phyloP scores from a whole-genome alignment of 2,888 invertebrate species.

The Cephus rjabovi region DNA sequence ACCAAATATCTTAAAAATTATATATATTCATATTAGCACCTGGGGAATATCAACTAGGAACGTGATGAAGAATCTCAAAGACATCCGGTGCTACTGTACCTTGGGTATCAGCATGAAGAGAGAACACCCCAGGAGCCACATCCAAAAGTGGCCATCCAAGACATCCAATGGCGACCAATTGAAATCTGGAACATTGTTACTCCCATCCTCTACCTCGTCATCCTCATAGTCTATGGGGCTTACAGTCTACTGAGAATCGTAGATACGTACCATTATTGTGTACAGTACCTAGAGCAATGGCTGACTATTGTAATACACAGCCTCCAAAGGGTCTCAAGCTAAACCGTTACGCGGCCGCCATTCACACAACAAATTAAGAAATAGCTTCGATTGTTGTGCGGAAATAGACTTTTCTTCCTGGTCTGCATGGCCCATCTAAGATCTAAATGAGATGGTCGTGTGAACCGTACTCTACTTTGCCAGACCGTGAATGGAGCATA shows the following conservation, averaged over 20 bases:
- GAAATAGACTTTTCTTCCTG: conserved; percentile 7
- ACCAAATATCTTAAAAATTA: neutral
- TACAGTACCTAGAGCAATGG: neutral
- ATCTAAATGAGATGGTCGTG: neutral
- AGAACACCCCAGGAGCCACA: neutral
- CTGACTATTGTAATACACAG: neutral
- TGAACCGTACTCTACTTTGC: neutral
- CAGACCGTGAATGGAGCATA: neutral
- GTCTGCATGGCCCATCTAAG: neutral
- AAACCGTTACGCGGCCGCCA: conserved; percentile 13
- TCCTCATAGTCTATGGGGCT: neutral
- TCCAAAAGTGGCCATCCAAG: neutral
- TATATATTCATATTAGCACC: neutral
- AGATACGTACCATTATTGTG: neutral
- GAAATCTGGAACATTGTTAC: neutral
- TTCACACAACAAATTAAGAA: conserved; percentile 10
- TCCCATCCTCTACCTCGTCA: neutral
- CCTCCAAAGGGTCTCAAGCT: neutral
- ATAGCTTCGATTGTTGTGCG: conserved; percentile 42
- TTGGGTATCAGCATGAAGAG: neutral
- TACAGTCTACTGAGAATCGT: neutral
- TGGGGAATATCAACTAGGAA: neutral
- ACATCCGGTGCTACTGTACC: neutral
- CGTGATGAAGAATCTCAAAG: neutral
- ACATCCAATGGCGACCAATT: neutral